These are phyloP conservation scores for Parazoanthus darwini DNA, from an alignment of 92 coral and sea anemone species.

Conservation along the genomic window DNA sequence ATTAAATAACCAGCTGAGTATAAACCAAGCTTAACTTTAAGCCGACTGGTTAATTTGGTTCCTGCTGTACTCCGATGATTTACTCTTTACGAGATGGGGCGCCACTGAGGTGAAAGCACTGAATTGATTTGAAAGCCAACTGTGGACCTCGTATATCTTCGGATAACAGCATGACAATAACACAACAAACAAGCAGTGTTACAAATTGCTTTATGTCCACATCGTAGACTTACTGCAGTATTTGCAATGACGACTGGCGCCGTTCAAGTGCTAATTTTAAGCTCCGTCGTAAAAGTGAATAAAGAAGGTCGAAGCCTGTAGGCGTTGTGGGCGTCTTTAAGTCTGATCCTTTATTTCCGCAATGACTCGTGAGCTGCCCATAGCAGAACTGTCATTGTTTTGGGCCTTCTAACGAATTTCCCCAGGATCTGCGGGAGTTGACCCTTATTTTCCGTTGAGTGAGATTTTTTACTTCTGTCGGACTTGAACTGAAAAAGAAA, in stretches of 20 bases:
- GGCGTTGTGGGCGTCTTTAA: conserved; percentile 19
- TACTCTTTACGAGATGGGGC: background rate
- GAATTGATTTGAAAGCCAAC: background rate
- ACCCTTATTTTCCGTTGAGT: background rate
- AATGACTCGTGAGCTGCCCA: background rate
- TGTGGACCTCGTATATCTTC: background rate
- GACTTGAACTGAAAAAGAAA: background rate
- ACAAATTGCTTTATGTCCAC: conserved; percentile 25
- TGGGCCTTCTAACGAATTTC: background rate
- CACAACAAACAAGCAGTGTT: conserved; percentile 10
- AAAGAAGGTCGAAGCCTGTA: background rate
- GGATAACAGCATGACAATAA: conserved; percentile 14
- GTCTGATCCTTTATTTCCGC: conserved; percentile 38
- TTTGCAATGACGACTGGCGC: conserved; percentile 29
- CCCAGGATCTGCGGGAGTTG: background rate
- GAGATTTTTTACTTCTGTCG: background rate
- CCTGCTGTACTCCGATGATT: background rate
- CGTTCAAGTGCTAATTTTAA: conserved; percentile 25
- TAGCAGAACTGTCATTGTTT: background rate
- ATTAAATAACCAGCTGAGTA: background rate
- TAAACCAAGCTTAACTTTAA: background rate
- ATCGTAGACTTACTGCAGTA: conserved; percentile 19
- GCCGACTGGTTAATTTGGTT: background rate
- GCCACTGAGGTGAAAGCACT: conserved; percentile 30
- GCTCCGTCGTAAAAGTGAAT: conserved; percentile 6